Base-by-base conservation (phyloP, 2,888 invertebrate species). In the Vanessa cardui region DNA sequence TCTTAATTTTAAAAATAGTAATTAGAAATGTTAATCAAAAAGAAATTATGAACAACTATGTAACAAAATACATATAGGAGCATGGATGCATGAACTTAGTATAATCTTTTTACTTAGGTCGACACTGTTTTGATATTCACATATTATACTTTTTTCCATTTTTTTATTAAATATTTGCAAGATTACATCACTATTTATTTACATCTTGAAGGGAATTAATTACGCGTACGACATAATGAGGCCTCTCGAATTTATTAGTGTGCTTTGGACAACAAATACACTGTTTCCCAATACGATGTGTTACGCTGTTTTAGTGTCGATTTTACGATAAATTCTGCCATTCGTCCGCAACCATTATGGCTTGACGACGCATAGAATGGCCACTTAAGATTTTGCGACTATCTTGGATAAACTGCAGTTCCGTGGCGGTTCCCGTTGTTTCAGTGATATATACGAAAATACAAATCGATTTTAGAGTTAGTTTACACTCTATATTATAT, bases 281-380 rank as follows among this genome's bases (percentile, higher is more conserved):
- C 47, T n/a, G 84, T 83, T 80, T 78, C 47, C 56, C 45, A 49
- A 81, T 86, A 85, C 86, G 85, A 86, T 79, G 84, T 87, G 87
- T 86, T 83, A 84, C 83, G 80, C 81, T 81, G 83, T 84, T 88
- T 89, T 82, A 88, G 85, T 87, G 85, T 84, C 86, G 85, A 88
- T 89, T 88, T 88, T 84, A 86, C 89, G 86, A 90, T 89, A 89
- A 89, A 90, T 87, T 88, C 84, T 77, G 79, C 84, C 84, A 85
- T 90, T 90, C 86, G 86, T 86, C 83, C 80, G 78, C 76, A 69
- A 76, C 86, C 84, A 86, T 89, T 87, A 89, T 80, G 80, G 81
- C 78, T 81, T 83, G 83, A 83, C 85, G 84, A 85, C 87, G 80
- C 80, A 82, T 80, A 78, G 83, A 87, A 88, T 86, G 85, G 87